Evolutionary conservation across 1,140 invertebrate genomes (phyloP).

Genomic region (Rhyacophila brunnea): DNA sequence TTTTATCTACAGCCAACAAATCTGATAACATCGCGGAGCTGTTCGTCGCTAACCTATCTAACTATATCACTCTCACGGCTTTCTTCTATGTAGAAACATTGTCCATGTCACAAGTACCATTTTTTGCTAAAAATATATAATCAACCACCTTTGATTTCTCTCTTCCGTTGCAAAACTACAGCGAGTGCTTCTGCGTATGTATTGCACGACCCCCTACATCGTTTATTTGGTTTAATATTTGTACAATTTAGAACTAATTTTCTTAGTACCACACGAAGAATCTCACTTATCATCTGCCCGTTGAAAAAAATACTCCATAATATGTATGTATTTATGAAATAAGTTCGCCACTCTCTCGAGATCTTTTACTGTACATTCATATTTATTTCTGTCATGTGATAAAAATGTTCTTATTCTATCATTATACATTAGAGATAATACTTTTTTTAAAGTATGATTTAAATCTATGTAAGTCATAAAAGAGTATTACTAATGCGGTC

Average conservation of each 20-base stretch:
- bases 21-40: conserved; percentile 8
- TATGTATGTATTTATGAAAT: no score
- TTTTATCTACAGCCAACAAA: conserved; percentile 20
- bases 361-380: no score
- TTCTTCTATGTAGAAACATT: not conserved
- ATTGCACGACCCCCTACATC: conserved; percentile 2
- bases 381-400: no score
- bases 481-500: not conserved
- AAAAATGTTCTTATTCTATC: not conserved
- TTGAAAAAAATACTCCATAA: no score
- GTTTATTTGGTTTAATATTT: not conserved
- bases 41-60: not conserved
- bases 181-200: not conserved
- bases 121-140: conserved; percentile 10
- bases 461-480: conserved; percentile 1
- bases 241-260: not conserved
- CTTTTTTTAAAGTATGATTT: conserved; percentile 1
- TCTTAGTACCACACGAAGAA: no score
- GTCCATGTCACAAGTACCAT: not conserved
- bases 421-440: not conserved
- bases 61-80: not conserved
- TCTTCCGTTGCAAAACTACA: not conserved
- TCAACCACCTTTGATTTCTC: not conserved
- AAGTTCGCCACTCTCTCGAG: no score
- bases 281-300: no score